A percentile compares a stretch with the other conserved stretches of the same genome.
phyloP scores from a whole-genome alignment of 30 jellyfish, hydroid and myxozoan genomes.

The Haliclystus octoradiatus region DNA sequence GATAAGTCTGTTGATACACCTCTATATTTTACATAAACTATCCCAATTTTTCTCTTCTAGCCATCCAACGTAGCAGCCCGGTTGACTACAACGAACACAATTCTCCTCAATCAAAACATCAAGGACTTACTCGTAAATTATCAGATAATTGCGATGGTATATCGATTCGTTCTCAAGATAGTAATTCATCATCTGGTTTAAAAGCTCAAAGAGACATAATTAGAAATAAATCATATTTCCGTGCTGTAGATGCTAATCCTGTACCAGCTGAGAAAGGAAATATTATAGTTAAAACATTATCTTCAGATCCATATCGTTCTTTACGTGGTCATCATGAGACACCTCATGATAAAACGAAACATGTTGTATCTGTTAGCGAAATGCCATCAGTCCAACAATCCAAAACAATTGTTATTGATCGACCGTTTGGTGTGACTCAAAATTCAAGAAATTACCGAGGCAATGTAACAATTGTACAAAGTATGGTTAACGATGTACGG shows the following conservation, averaged over 20 bases:
- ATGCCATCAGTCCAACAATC: constrained; percentile 1
- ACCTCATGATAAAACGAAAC: background rate
- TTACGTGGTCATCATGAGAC: background rate
- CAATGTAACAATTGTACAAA: background rate
- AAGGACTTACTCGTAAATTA: too few species aligned
- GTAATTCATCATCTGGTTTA: background rate
- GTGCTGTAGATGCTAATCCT: constrained; percentile 19
- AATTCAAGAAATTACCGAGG: background rate
- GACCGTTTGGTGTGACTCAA: background rate
- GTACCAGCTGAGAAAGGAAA: constrained; percentile 3
- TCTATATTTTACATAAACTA: too few species aligned
- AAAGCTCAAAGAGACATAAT: background rate
- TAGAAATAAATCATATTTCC: constrained; percentile 39
- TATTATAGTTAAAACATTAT: background rate
- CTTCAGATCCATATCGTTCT: background rate
- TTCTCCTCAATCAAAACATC: too few species aligned
- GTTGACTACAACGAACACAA: too few species aligned
- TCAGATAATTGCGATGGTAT: too few species aligned
- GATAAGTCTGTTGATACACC: too few species aligned
- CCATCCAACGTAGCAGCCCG: too few species aligned
- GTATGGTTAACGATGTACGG: background rate
- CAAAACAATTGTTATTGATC: background rate
- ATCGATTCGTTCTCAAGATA: too few species aligned
- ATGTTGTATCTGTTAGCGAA: background rate
- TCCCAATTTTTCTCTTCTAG: too few species aligned